Conservation (phyloP, 2,113 vertebrate species). For the Chelonoidis abingdonii region DNA sequence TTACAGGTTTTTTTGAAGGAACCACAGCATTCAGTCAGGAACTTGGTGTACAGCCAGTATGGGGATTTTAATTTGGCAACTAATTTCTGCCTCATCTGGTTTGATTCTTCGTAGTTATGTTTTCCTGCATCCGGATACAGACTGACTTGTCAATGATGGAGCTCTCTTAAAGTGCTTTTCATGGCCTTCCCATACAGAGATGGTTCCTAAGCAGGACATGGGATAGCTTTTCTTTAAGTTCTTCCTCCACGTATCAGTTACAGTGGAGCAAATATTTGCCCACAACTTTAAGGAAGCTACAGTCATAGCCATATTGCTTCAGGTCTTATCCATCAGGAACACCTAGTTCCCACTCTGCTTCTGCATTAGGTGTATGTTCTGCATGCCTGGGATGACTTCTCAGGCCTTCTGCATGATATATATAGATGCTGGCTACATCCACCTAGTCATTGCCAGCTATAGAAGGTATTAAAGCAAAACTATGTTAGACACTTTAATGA, state of each 20-base stretch:
- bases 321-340: neutral
- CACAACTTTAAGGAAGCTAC: neutral
- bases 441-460: conserved; percentile 28
- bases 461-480: conserved; percentile 23
- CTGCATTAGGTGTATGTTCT: neutral
- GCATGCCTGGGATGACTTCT: neutral
- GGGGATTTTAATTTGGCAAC: neutral
- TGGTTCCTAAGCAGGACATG: neutral
- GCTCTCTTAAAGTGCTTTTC: neutral
- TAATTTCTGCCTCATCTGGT: neutral
- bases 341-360: neutral
- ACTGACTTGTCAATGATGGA: neutral
- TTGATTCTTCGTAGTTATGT: neutral
- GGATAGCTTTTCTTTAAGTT: neutral
- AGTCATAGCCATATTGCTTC: neutral
- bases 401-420: neutral
- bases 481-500: conserved; percentile 37
- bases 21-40: neutral
- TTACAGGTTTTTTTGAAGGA: neutral
- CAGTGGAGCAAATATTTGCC: neutral
- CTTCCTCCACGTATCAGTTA: neutral
- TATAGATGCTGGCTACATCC: neutral
- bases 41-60: neutral
- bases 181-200: neutral
- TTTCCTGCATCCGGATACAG: neutral